phyloP scores from a whole-genome alignment of 2,113 vertebrate genomes.

The Mohoua ochrocephala region DNA sequence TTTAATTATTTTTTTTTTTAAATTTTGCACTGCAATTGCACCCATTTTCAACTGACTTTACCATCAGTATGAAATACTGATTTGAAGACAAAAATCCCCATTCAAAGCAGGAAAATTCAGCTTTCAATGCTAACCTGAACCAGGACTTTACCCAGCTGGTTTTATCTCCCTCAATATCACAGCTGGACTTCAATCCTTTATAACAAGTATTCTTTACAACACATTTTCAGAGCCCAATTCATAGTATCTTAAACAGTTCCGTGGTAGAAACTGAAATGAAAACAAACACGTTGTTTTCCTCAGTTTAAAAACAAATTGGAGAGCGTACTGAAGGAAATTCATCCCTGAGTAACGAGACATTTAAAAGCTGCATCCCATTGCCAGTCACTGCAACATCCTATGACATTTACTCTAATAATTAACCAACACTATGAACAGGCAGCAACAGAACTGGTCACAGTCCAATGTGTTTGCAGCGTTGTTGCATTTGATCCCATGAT shows the following conservation, averaged over 20 bases:
- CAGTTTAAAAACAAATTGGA: not conserved
- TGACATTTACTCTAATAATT: not conserved
- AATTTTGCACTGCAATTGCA: not conserved
- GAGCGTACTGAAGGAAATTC: slow-evolving; percentile 21
- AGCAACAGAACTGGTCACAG: not conserved
- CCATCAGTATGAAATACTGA: not conserved
- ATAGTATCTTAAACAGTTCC: not conserved
- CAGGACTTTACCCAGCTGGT: not conserved
- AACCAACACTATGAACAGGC: not conserved
- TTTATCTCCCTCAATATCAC: not conserved
- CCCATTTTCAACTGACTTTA: not conserved
- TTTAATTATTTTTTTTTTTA: not conserved
- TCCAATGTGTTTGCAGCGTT: not conserved
- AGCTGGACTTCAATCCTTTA: not conserved
- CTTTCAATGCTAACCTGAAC: not conserved
- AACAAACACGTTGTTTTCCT: not conserved
- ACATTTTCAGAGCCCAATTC: not conserved
- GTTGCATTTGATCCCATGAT: not conserved
- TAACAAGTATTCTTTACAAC: no score
- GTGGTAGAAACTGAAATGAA: not conserved
- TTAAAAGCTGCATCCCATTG: not conserved
- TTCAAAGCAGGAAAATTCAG: not conserved
- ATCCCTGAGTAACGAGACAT: slow-evolving; percentile 64
- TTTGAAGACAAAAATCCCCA: not conserved
- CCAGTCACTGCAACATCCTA: not conserved